Evolutionary conservation across 2,888 invertebrate genomes (phyloP).

Genomic region (Lasioglossum vierecki): DNA sequence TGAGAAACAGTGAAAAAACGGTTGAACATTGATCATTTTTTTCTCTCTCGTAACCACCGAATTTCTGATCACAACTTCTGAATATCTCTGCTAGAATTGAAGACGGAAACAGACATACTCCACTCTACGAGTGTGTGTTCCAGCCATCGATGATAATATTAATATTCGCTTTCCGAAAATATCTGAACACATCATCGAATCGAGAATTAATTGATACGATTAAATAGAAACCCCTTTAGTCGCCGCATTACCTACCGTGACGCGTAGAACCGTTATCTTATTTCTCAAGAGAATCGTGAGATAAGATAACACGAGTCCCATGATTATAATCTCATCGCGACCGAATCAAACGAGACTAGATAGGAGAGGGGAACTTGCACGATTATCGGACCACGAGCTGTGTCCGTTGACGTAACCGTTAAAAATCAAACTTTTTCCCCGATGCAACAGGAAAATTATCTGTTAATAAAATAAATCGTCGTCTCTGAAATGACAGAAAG

Average conservation of each 20-base stretch:
- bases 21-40: no score
- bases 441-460: neutral
- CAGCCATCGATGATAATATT: neutral
- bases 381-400: neutral
- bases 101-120: neutral
- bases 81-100: neutral
- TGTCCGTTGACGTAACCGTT: neutral
- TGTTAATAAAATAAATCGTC: no score
- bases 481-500: neutral
- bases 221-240: constrained; percentile 12
- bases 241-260: constrained; percentile 30
- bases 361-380: neutral
- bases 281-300: constrained; percentile 55
- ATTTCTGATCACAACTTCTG: neutral
- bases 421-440: neutral
- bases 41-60: no score
- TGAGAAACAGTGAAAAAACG: no score
- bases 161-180: neutral
- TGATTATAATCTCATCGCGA: constrained; percentile 52
- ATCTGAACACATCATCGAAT: neutral
- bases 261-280: constrained; percentile 60
- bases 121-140: neutral
- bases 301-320: constrained; percentile 63
- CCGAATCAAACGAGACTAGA: constrained; percentile 13
- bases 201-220: constrained; percentile 15